Base-by-base conservation (phyloP, 2,113 vertebrate species). In the Mastomys coucha region DNA sequence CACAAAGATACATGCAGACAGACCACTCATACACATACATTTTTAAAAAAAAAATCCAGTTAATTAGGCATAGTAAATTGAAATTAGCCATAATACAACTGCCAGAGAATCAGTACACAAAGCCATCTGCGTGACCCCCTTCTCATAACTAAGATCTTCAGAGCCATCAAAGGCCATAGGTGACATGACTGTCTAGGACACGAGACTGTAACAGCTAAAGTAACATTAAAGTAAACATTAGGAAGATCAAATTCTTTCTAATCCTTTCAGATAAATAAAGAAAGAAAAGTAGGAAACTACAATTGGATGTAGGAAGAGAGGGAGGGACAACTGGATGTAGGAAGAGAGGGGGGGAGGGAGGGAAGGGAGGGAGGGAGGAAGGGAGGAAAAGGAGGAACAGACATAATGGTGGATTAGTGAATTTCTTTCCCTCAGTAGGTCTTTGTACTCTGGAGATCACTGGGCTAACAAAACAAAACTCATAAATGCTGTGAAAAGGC, bases 381-480 rank as follows among this genome's bases (percentile, higher is more conserved):
- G 33, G 26, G 7, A 58, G 13, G 11, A 72, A 31, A 87, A 88
- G 75, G 16, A 12, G 69, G 16, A 19, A 69, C 0, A 11, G 33
- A 7, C 65, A 51, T 19, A 91, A 89, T 49, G n/a, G 2, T n/a
- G 24, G 45, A 73, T 78, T 76, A 60, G 36, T n/a, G 78, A 58
- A 72, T 77, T 94, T 88, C 45, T 96, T 91, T 82, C 26, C n/a
- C 56, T 82, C 36, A 90, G 1, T 36, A 14, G 6, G 12, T 87
- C 63, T 75, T 60, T 39, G 86, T 45, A 88, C 17, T 45, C 45
- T 87, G 81, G 82, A 93, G 19, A 88, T 28, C 7, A 96, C 13
- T 80, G 33, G 63, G n/a, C 58, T 77, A 76, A 45, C 45, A 76
- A 42, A 77, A 82, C 19, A 92, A 94, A 76, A 92, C 94, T 80